Evolutionary conservation across 2,888 invertebrate genomes (phyloP), one percentile per base, ranked within the genome.

Genomic region (Drosophila flavopinicola): DNA sequence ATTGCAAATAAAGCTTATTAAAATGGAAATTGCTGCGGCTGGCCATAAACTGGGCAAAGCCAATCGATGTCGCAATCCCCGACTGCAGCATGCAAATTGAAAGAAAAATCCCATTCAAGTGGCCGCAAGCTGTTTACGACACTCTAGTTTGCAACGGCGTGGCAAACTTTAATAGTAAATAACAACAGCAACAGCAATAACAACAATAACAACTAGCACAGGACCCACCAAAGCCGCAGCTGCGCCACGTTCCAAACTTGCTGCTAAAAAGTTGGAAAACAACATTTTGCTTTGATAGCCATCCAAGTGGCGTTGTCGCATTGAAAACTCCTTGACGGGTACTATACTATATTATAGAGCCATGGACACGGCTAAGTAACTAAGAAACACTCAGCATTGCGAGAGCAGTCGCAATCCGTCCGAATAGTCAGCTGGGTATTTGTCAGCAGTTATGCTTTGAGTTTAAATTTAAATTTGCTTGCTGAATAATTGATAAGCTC

Each of bases 161-260:
- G 59, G 60, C 44, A 44, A 80, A 86, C 80, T 84, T 84, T 84
- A 66, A 80, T 75, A 80, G 87, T 82, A 84, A 86, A 82, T 75
- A 82, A 74, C 78, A 82, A 82, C 75, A 86, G 73, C 66, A 84
- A 74, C 74, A 85, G 83, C 64, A 86, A 82, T 75, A 82, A 74
- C 78, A 82, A 82, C 75, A 86, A 76, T 69, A 84, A 74, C 74
- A 85, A 85, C 64, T 30, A 58, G 59, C 64, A 52, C 66, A 72
- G 77, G 49, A 82, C 56, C 84, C 61, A 56, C 53, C 64, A 41
- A 56, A 48, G 75, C 47, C 69, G 42, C 72, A 68, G 77, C 74
- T 76, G 74, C 25, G 52, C 54, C 56, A 47, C 59, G 63, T 44
- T 49, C 41, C 27, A 59, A 71, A 73, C 57, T 68, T 75, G 10